Percentiles rank a stretch among this genome's conserved stretches.
Conservation (phyloP, 2,113 vertebrate genomes). For the Triplophysa dalaica region DNA sequence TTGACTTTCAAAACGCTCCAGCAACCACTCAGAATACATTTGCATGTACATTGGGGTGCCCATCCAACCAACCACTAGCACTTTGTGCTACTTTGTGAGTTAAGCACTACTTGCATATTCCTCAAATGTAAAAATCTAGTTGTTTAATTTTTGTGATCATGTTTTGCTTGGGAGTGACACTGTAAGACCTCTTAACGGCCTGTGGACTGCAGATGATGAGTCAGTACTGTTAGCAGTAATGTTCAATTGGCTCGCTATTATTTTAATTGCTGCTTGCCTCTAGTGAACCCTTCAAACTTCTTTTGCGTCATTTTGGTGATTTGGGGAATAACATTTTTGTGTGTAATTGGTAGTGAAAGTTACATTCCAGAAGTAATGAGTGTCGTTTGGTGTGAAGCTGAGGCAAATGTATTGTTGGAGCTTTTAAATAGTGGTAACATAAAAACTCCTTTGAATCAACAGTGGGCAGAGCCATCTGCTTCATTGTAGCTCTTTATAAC, state of each 20-base stretch:
- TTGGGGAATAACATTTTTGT: background rate
- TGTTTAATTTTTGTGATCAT: slow-evolving; percentile 8
- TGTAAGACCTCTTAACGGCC: background rate
- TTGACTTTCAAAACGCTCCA: too few relatives aligned
- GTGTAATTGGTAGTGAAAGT: slow-evolving; percentile 1
- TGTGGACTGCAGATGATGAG: slow-evolving; percentile 28
- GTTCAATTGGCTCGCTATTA: background rate
- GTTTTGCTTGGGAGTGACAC: slow-evolving; percentile 6
- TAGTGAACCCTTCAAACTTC: slow-evolving; percentile 4
- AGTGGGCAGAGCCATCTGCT: slow-evolving; percentile 25
- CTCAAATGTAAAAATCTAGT: background rate
- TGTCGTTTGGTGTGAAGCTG: slow-evolving; percentile 45
- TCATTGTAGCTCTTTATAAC: slow-evolving; percentile 1
- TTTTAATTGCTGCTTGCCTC: slow-evolving; percentile 20
- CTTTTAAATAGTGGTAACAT: background rate
- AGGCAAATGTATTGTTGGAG: slow-evolving; percentile 55
- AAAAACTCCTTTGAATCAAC: background rate
- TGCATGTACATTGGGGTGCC: background rate
- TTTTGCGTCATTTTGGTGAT: slow-evolving; percentile 8
- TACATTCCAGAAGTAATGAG: background rate
- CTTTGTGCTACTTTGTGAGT: too few relatives aligned
- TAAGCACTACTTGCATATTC: too few relatives aligned
- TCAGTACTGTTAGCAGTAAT: slow-evolving; percentile 27
- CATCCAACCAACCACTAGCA: too few relatives aligned
- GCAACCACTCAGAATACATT: background rate